Conservation (phyloP, 2,888 invertebrate genomes). For the Drosophila fulvimacula region DNA sequence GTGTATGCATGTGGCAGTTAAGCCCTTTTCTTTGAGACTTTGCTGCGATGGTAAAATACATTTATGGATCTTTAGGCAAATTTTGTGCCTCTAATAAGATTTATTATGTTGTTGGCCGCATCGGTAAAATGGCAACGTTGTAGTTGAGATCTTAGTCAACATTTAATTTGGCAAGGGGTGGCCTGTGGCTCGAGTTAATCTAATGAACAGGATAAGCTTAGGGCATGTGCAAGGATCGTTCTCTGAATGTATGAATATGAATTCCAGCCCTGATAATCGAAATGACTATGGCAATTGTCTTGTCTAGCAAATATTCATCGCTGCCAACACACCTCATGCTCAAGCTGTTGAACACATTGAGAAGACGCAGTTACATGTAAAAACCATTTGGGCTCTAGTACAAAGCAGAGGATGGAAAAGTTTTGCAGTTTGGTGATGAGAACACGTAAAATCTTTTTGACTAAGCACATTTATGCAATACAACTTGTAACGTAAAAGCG, state of each 20-base stretch:
- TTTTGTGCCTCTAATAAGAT: slow-evolving; percentile 65
- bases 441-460: slow-evolving; percentile 53
- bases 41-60: slow-evolving; percentile 53
- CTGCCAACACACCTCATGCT: slow-evolving; percentile 2
- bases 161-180: slow-evolving; percentile 34
- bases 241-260: slow-evolving; percentile 29
- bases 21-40: slow-evolving; percentile 59
- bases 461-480: slow-evolving; percentile 43
- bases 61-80: slow-evolving; percentile 70
- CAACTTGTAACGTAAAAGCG: slow-evolving; percentile 50
- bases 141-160: slow-evolving; percentile 30
- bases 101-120: slow-evolving; percentile 51
- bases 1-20: slow-evolving; percentile 39
- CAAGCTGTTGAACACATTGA: slow-evolving; percentile 4
- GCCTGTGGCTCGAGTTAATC: slow-evolving; percentile 38
- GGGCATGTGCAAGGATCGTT: slow-evolving; percentile 22
- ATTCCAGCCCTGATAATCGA: not conserved
- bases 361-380: slow-evolving; percentile 67
- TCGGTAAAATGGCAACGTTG: slow-evolving; percentile 37
- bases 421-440: slow-evolving; percentile 40
- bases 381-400: slow-evolving; percentile 66
- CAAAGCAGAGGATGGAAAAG: no score
- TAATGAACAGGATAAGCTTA: slow-evolving; percentile 55
- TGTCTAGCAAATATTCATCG: not conserved
- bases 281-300: slow-evolving; percentile 2